phyloP scores from a whole-genome alignment of 1,140 invertebrate species.

The Arion vulgaris region DNA sequence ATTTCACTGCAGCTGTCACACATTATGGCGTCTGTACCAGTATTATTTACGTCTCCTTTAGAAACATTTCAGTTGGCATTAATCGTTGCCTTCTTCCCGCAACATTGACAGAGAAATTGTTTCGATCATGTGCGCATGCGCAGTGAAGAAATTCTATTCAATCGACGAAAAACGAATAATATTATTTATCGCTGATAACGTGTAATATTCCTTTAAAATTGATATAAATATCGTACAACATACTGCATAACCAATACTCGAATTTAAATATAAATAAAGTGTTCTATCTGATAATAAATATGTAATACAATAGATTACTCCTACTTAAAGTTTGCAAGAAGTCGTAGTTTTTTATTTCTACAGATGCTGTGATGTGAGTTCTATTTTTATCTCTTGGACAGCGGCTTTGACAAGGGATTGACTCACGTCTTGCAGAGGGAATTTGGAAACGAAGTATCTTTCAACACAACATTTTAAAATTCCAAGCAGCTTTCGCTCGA shows the following conservation, averaged over 20 bases:
- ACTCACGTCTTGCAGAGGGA: no score
- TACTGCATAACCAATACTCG: not conserved
- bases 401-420: no score
- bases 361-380: not conserved
- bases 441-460: no score
- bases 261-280: not conserved
- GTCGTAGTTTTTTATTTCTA: not conserved
- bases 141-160: not conserved
- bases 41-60: not conserved
- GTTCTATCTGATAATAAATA: not conserved
- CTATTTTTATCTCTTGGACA: not conserved
- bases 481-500: no score
- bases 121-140: constrained; percentile 10
- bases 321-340: not conserved
- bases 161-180: not conserved
- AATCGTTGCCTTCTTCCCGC: not conserved
- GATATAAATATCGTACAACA: not conserved
- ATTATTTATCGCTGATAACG: not conserved
- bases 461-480: no score
- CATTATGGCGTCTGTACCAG: not conserved
- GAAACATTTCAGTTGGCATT: not conserved
- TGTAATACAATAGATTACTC: not conserved
- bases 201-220: not conserved
- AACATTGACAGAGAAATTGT: not conserved
- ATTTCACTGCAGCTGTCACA: constrained; percentile 36